Base-by-base conservation (phyloP, 2,113 vertebrate species). In the Poecilia latipinna region DNA sequence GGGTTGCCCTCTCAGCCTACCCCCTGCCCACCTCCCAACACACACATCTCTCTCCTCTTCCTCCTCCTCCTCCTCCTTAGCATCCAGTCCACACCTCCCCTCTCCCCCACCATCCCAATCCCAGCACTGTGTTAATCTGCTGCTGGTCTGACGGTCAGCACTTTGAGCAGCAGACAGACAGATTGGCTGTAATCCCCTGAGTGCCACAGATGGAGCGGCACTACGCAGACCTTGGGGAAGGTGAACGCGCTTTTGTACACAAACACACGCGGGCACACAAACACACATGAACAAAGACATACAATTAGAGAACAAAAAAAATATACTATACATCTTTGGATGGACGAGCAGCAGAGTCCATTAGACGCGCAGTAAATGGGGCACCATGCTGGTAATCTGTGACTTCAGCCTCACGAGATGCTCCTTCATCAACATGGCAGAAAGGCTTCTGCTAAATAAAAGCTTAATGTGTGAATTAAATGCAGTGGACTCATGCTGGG, bases 111-210 rank as follows among this genome's bases (percentile, higher is more conserved):
- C 54, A 13, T 1, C 63, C 82, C 91, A 90, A 84, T 90, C 88
- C 88, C 86, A 82, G 82, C 81, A 85, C 85, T 88, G 86, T 90
- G 91, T 92, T 93, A 92, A 93, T 93, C 92, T 93, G 90, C 70
- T 84, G 88, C 91, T 88, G 90, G 82, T 90, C 81, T 88, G 92
- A 79, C 84, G 42, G 91, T 93, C 91, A 93, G 91, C 92, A 93
- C 89, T 93, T 92, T 90, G 90, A 89, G 86, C 79, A 33, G 88
- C 89, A 93, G 92, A 93, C 92, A 91, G 92, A 93, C 92, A 90
- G 92, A 92, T 93, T 92, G 92, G 87, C 90, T 92, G 85, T 93
- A 93, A 93, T 93, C 92, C 92, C 88, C 90, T 88, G 90, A 92
- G 89, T 86, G 86, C 90, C 90, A 92, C 92, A 93, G 92, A 93